Base-by-base conservation (phyloP, 2,888 invertebrate genomes). In the Drosophila neonasuta region DNA sequence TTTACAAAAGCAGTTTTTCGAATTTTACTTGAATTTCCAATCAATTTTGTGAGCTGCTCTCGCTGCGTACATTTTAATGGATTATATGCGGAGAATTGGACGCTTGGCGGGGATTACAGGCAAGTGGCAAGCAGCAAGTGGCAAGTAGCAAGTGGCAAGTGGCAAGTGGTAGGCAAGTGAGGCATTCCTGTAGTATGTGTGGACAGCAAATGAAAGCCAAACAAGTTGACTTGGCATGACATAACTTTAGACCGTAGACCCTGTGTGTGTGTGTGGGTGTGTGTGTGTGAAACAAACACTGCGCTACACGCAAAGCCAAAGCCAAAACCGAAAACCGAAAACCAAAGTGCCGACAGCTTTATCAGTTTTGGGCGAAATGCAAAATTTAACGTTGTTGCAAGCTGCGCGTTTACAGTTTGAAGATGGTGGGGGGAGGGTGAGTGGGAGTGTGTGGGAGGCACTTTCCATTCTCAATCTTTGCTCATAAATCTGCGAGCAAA, bases 131-230 rank as follows among this genome's bases (percentile, higher is more conserved):
- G n/a, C 6, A 36, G 36, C n/a, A n/a, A 36, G 36, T 36, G 36
- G 68, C 74, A 65, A 69, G 69, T 77, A 4, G 34, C 69, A 73
- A 77, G 77, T 73, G 64, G 52, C 74, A 36, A 36, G n/a, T 36
- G n/a, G 36, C n/a, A n/a, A 36, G 36, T 36, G 36, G 74, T 69
- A 65, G 77, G 36, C 36, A 36, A 77, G 74, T 64, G 59, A 20
- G 48, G 48, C 39, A 50, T 54, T 42, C 20, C 57, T 61, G 63
- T n/a, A 5, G 74, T 57, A 63, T 62, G 73, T 66, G 68, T 83
- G 86, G 84, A 73, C 84, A 62, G 62, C 68, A 69, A 84, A 84
- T 86, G 80, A 86, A 80, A 83, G 81, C 86, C 86, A 86, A 86
- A 86, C 80, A 86, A 86, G 79, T 68, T 74, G 64, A 77, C 50